Conservation (phyloP, 2,888 invertebrate species). For the Pimpla rufipes region DNA sequence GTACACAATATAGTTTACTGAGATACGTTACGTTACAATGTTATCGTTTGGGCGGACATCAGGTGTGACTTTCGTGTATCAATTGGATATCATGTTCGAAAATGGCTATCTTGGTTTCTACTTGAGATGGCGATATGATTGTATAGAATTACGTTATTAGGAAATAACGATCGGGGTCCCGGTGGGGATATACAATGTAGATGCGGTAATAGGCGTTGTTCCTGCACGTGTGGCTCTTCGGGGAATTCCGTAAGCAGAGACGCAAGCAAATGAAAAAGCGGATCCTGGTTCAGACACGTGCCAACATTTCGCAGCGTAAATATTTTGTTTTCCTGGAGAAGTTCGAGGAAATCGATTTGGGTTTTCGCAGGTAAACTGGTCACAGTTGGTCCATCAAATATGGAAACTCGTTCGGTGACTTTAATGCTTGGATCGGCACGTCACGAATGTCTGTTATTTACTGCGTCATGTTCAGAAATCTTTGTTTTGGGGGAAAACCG, state of each 20-base stretch:
- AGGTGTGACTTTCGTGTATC: no score
- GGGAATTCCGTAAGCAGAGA: background rate
- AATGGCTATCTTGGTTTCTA: no score
- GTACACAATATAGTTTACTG: no score
- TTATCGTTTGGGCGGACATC: no score
- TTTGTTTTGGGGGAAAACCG: no score
- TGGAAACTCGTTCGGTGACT: conserved; percentile 29
- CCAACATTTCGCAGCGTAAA: background rate
- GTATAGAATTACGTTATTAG: no score
- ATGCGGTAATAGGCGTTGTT: background rate
- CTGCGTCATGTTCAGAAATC: background rate
- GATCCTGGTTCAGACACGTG: background rate
- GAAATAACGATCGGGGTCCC: no score
- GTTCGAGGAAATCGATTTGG: background rate
- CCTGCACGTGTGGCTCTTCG: background rate
- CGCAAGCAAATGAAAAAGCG: background rate
- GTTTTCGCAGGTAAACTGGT: background rate
- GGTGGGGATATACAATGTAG: background rate
- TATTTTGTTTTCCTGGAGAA: background rate
- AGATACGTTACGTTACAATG: no score
- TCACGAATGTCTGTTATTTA: background rate
- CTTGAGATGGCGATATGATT: no score
- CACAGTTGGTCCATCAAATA: background rate
- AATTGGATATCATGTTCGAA: no score
- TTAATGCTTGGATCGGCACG: conserved; percentile 31